These are phyloP conservation scores for Eupithecia exiguata DNA, from an alignment of 2,888 invertebrate species.

Conservation along the genomic window DNA sequence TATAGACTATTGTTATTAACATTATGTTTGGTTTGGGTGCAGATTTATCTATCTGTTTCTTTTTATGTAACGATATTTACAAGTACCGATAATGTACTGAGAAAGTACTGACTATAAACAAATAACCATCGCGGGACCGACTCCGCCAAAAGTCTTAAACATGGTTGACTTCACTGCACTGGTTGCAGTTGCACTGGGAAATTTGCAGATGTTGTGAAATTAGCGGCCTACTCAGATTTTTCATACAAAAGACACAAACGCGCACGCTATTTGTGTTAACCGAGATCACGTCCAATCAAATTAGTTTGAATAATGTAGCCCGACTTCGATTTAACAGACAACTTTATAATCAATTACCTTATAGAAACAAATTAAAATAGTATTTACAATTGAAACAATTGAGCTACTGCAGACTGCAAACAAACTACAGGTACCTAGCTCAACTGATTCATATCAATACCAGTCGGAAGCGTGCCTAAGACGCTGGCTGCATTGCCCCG, in stretches of 20 bases:
- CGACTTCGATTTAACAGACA: neutral
- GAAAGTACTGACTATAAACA: neutral
- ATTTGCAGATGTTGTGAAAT: neutral
- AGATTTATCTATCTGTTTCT: neutral
- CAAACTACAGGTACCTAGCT: no score
- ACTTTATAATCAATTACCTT: no score
- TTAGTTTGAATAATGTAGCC: neutral
- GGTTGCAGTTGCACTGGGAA: no score
- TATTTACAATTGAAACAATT: no score
- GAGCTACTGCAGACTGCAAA: no score
- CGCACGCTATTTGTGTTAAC: neutral
- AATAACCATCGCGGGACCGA: neutral
- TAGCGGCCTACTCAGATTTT: neutral
- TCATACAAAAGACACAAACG: neutral
- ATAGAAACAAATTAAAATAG: no score
- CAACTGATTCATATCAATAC: no score
- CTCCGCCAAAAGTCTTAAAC: no score
- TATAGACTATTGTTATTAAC: neutral
- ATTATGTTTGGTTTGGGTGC: neutral
- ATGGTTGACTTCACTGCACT: no score
- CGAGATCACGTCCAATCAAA: neutral
- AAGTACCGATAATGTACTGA: neutral
- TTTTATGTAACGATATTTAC: neutral
- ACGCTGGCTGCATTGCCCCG: no score
- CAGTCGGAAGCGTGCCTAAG: no score